Evolutionary conservation across 2,113 vertebrate genomes (phyloP).

Genomic region (Sciurus niger): DNA sequence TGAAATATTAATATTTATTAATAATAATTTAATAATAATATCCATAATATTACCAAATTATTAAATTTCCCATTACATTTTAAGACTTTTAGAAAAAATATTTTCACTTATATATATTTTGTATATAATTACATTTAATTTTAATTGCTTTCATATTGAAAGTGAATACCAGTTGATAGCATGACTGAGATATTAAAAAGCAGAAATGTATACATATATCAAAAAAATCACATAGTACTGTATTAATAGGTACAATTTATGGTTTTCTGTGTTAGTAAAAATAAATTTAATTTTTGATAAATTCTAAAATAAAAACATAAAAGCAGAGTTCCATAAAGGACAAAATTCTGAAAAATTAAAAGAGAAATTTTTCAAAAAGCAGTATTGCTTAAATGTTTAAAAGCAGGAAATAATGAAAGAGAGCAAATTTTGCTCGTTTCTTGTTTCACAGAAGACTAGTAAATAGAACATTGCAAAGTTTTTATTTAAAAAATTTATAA

Average conservation of each 20-base stretch:
- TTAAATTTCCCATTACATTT: neutral
- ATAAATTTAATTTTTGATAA: neutral
- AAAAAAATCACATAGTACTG: neutral
- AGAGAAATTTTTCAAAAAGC: neutral
- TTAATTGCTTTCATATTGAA: neutral
- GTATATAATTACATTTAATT: neutral
- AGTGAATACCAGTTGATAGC: neutral
- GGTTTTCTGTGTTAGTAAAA: neutral
- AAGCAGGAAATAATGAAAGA: neutral
- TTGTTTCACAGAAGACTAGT: neutral
- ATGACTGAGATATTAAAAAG: constrained; percentile 20
- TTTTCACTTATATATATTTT: neutral
- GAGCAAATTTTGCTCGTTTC: neutral
- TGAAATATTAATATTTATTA: neutral
- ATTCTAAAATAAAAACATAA: neutral
- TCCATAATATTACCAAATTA: no score
- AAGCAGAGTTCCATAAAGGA: neutral
- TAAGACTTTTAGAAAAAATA: constrained; percentile 3
- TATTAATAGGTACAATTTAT: neutral
- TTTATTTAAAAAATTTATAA: constrained; percentile 20
- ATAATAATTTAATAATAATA: no score
- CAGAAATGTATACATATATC: neutral
- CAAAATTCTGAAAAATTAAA: constrained; percentile 1
- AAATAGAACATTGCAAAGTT: neutral
- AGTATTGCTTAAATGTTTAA: neutral